Evolutionary conservation across 2,888 invertebrate genomes (phyloP), one percentile per base, ranked within the genome.

Genomic region (Drosophila vallismaia): DNA sequence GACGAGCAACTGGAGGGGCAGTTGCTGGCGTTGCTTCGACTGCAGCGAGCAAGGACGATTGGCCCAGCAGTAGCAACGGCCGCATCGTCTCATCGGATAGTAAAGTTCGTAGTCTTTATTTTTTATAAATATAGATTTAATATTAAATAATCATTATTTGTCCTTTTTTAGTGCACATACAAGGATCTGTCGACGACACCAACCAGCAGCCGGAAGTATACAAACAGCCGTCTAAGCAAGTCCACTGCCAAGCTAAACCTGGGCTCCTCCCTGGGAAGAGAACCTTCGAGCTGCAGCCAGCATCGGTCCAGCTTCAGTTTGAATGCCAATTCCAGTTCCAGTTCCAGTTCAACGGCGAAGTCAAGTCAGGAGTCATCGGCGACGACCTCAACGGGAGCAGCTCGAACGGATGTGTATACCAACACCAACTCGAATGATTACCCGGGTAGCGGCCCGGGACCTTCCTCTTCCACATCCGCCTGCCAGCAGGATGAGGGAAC

Each of bases 231-330:
- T 71, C 78, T 91, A 75, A 90, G 89, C 75, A 92, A 91, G 86
- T 91, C 92, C 81, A 90, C 90, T 86, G 91, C 91, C 82, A 92
- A 92, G 88, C 79, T 91, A 36, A 92, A 92, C 82, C 81, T 92
- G 73, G 86, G 90, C 71, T 82, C 88, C 52, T 76, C 89, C 56
- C 75, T 92, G 53, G 74, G 52, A 4, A 45, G 52, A 8, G 24
- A 46, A 14, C n/a, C 57, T 1, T 68, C 71, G 4, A 70, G 67
- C 53, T 74, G 83, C 40, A 57, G 67, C 19, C 77, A 83, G 59
- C 74, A 71, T 40, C 60, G 45, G 46, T 44, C 52, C 52, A 57
- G 28, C 29, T 44, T 60, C 45, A 14, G 40, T 31, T 9, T 9
- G 8, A 19, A 9, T 8, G 74, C 49, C 29, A 71, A 26, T 49